phyloP scores from a whole-genome alignment of 2,797 vertebrate genomes.

The Tragelaphus oryx region DNA sequence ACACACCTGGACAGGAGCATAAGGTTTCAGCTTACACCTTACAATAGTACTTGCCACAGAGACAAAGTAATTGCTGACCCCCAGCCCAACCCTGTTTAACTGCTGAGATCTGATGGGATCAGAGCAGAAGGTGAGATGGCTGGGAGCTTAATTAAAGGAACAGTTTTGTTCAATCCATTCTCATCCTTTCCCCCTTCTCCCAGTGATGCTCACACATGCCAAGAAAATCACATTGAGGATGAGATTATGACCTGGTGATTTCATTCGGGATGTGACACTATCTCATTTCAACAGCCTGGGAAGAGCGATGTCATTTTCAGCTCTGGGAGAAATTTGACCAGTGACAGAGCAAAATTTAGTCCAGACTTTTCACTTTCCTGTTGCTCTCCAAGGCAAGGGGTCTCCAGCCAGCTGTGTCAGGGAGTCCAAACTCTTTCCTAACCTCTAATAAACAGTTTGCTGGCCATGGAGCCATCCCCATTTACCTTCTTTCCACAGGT shows the following conservation, averaged over 20 bases:
- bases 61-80: neutral
- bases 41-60: neutral
- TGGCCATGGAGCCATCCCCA: neutral
- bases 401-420: constrained; percentile 35
- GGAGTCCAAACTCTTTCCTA: constrained; percentile 30
- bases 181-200: constrained; percentile 36
- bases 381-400: constrained; percentile 49
- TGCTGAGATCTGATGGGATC: constrained; percentile 44
- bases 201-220: constrained; percentile 2
- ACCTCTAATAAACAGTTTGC: constrained; percentile 57
- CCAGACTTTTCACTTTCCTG: constrained; percentile 48
- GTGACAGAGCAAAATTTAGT: constrained; percentile 51
- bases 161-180: constrained; percentile 29
- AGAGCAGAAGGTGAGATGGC: constrained; percentile 46
- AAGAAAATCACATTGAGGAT: constrained; percentile 58
- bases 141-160: constrained; percentile 62
- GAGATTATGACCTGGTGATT: constrained; percentile 51
- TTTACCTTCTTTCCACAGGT: neutral
- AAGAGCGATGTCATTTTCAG: constrained; percentile 47
- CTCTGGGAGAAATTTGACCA: constrained; percentile 61
- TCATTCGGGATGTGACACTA: constrained; percentile 63
- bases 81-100: neutral
- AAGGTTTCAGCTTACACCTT: neutral
- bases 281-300: constrained; percentile 59
- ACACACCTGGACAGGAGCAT: neutral